A percentile compares a stretch with the other conserved stretches of the same genome.
phyloP scores from a whole-genome alignment of 1,140 invertebrate species.

The Drosophila nigromelanica region DNA sequence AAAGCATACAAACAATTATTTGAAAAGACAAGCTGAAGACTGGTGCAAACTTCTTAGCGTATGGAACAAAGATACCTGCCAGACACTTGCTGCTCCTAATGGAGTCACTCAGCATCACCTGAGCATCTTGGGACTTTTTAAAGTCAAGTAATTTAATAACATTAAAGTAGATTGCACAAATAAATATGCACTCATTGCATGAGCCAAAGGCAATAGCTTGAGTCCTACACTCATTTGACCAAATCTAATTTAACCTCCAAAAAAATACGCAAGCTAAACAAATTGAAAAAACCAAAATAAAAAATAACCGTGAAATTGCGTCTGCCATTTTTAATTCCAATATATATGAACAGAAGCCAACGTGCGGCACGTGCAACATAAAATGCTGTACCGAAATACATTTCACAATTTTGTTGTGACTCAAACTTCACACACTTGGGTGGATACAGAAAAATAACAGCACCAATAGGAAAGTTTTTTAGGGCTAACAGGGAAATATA shows the following conservation, averaged over 20 bases:
- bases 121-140: conserved; percentile 16
- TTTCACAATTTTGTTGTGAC: too few species aligned
- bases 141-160: conserved; percentile 36
- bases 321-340: conserved; percentile 74
- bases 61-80: conserved; percentile 3
- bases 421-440: conserved; percentile 38
- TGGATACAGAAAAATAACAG: conserved; percentile 26
- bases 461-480: background rate
- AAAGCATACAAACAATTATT: background rate
- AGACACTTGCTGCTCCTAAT: background rate
- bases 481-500: background rate
- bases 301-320: conserved; percentile 72
- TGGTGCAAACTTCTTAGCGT: conserved; percentile 1
- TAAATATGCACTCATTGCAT: conserved; percentile 43
- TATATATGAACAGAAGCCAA: conserved; percentile 10
- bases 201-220: conserved; percentile 4
- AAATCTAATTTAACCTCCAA: conserved; percentile 13
- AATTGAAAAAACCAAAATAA: background rate
- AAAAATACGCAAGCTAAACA: background rate
- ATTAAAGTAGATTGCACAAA: conserved; percentile 46
- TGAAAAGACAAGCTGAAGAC: background rate
- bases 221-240: conserved; percentile 6
- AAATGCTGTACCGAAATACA: too few species aligned
- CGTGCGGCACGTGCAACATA: conserved; percentile 31
- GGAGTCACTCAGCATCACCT: too few species aligned